Base-by-base conservation (phyloP, 2,113 vertebrate species). In the Muscicapa adusta region DNA sequence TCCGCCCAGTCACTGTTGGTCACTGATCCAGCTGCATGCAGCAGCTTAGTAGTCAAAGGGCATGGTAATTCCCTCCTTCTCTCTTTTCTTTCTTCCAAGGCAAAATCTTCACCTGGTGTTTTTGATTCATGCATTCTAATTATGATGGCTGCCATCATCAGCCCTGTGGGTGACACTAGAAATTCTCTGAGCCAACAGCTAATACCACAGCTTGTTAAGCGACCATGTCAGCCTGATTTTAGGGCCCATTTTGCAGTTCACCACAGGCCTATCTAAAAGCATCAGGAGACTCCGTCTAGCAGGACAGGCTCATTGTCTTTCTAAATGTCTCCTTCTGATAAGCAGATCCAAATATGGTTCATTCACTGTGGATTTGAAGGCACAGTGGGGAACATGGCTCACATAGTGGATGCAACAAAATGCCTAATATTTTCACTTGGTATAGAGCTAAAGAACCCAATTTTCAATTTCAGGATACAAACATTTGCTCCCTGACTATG, bases 161-260 rank as follows among this genome's bases (percentile, higher is more conserved):
- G 96, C 98, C 97, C 98, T 97, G 97, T 98, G 98, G 98, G 97
- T 98, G 97, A 97, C 97, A 85, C 96, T 93, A 86, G 89, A 94
- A 90, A 96, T 97, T 97, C 94, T 61, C 97, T 91, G 96, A 97
- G 97, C 97, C 95, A 96, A 83, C 91, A 94, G 97, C 97, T 98
- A 98, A 97, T 53, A 82, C 96, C 96, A 91, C 94, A 97, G 97
- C 97, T 97, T 98, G 97, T 98, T 98, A 98, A 98, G 98, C 74
- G 47, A 98, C 98, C 98, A 98, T 98, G 98, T 98, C 98, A 98
- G 97, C 91, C 97, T 98, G 98, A 98, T 98, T 98, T 98, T 98
- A 95, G 97, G 97, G 96, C 97, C 97, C 95, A 97, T 98, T 98
- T 97, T 98, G 97, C 96, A 96, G 96, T 97, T 97, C 98, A 97